phyloP scores from a whole-genome alignment of 2,888 invertebrate genomes.

The Rhamnusium bicolor region DNA sequence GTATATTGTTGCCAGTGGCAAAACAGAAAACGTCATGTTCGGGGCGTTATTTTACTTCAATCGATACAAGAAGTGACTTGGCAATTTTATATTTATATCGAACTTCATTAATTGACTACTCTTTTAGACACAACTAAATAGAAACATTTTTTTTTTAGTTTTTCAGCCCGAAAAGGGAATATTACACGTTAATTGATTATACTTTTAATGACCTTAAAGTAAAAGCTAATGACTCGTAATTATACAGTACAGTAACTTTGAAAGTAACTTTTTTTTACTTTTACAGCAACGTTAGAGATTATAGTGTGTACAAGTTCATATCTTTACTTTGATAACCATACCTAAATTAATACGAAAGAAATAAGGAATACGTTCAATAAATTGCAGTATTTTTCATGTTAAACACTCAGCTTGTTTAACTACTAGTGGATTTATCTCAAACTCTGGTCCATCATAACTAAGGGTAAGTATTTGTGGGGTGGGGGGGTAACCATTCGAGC shows the following conservation, averaged over 20 bases:
- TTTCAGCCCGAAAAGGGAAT: background rate
- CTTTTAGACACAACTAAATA: background rate
- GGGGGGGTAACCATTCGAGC: too few relatives aligned
- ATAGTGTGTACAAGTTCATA: too few relatives aligned
- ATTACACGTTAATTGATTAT: background rate
- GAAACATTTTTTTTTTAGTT: background rate
- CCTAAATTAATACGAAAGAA: too few relatives aligned
- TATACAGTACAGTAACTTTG: too few relatives aligned
- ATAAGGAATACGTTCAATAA: too few relatives aligned
- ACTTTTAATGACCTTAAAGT: background rate
- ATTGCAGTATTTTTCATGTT: too few relatives aligned
- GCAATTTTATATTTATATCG: constrained; percentile 8
- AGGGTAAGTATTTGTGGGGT: background rate
- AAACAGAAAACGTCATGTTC: constrained; percentile 29
- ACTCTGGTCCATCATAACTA: background rate
- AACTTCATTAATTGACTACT: constrained; percentile 13
- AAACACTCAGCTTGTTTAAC: too few relatives aligned
- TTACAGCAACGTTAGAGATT: too few relatives aligned
- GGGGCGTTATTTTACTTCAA: constrained; percentile 21
- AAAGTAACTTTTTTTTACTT: too few relatives aligned
- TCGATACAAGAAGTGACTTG: constrained; percentile 30
- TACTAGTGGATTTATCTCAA: too few relatives aligned
- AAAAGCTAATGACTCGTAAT: background rate
- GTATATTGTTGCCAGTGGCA: constrained; percentile 32
- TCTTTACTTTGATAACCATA: too few relatives aligned